Evolutionary conservation across 2,888 invertebrate species (phyloP).

Genomic region (Drosophila infuscata): DNA sequence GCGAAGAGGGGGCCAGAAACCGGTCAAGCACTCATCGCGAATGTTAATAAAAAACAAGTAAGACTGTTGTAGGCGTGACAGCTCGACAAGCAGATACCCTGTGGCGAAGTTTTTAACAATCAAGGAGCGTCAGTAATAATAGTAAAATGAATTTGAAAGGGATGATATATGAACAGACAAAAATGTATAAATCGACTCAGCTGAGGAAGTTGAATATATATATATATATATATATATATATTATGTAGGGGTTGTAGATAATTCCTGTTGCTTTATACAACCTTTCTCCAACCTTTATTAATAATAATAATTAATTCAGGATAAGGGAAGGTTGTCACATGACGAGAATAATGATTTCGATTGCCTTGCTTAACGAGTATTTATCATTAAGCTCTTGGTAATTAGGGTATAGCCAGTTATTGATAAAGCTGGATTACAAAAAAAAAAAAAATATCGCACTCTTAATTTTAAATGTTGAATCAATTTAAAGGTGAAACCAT

Average conservation of each 20-base stretch:
- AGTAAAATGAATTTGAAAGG: not conserved
- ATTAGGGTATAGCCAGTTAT: not conserved
- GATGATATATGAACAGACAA: not conserved
- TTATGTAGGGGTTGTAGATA: not conserved
- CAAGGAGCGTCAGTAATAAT: not conserved
- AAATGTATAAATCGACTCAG: rapidly evolving
- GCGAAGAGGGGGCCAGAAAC: not conserved
- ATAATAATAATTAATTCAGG: not conserved
- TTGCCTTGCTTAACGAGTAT: conserved; percentile 33
- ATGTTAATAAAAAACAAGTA: conserved; percentile 13
- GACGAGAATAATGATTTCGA: conserved; percentile 15
- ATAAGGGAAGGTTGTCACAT: not conserved
- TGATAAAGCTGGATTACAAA: not conserved
- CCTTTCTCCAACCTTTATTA: too few species aligned
- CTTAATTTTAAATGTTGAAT: not conserved
- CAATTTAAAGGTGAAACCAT: not conserved
- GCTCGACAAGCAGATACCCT: not conserved
- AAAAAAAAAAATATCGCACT: not conserved
- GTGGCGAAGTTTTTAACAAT: not conserved
- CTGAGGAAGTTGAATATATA: not conserved
- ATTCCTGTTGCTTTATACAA: not conserved
- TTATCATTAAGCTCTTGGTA: conserved; percentile 1
- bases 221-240: not conserved
- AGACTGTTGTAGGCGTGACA: not conserved
- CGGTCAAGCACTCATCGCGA: not conserved